Evolutionary conservation across 2,113 vertebrate genomes (phyloP), one percentile per base, ranked within the genome.

Genomic region (Tachycineta bicolor): DNA sequence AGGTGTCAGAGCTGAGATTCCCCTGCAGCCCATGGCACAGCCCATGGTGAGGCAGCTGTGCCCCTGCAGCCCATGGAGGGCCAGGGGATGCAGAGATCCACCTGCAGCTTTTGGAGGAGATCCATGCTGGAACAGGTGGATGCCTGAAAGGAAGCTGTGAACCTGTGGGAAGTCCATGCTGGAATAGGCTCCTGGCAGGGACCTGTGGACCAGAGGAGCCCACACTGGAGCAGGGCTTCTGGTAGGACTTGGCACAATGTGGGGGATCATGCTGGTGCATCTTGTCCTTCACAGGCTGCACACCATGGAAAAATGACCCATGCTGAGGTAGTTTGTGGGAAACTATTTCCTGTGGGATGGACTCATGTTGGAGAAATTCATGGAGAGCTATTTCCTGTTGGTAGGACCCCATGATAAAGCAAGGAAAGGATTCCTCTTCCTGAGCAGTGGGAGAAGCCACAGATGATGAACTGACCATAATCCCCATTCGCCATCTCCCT

Each of bases 41-140:
- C 7, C 14, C 50, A 12, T 29, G 43, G 24, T 21, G 70, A 65
- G 50, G 50, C n/a, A 65, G 50, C 50, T 56, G 69, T 64, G 59
- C 23, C 43, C 41, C 41, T 23, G 34, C 23, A 49, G 53, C 34
- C 34, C 65, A 34, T 4, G 44, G 65, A 59, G 79, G 3, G 1
- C 5, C 44, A n/a, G 1, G 24, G 29, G 12, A 9, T 41, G 23
- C 5, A 50, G 14, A 69, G 29, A 70, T 82, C 14, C 44, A 41
- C 11, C 44, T 43, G 24, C 24, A 70, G 24, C 12, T 29, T 2
- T 0, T 1, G 34, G 14, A 29, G 10, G 5, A 34, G 12, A 8
- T 7, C 29, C 52, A 34, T 1, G 0, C 60, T 1, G 1, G 34
- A 49, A 20, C 24, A 58, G 16, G 5, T 16, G 20, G 29, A 23